These are phyloP conservation scores for Schrankia costaestrigalis DNA, from an alignment of 2,888 invertebrate genomes.

Conservation along the genomic window DNA sequence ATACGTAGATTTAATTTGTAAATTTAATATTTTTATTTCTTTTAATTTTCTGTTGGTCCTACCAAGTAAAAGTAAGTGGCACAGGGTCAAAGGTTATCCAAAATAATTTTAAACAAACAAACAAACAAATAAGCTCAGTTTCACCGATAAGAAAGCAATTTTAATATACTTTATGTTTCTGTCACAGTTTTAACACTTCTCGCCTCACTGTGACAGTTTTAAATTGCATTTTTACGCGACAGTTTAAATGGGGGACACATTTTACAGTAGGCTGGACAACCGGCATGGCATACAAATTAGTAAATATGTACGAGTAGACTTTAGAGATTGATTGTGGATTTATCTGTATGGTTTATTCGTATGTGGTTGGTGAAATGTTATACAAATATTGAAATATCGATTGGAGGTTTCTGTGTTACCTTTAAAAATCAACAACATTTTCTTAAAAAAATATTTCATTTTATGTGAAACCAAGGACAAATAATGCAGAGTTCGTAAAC, in stretches of 20 bases:
- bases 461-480: too few relatives aligned
- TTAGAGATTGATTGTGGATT: neutral
- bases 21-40: too few relatives aligned
- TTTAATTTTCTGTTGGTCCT: too few relatives aligned
- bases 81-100: slow-evolving; percentile 5
- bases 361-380: neutral
- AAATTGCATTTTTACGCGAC: slow-evolving; percentile 36
- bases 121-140: slow-evolving; percentile 4
- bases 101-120: slow-evolving; percentile 9
- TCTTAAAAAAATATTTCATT: too few relatives aligned
- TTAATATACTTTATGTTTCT: slow-evolving; percentile 24
- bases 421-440: too few relatives aligned
- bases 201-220: slow-evolving; percentile 29
- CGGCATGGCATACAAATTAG: slow-evolving; percentile 11
- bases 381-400: neutral
- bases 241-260: slow-evolving; percentile 21
- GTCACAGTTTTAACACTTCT: slow-evolving; percentile 25
- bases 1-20: too few relatives aligned
- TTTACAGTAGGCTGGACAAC: slow-evolving; percentile 8
- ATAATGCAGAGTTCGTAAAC: too few relatives aligned
- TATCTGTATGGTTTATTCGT: slow-evolving; percentile 1
- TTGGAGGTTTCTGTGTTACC: neutral
- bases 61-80: too few relatives aligned
- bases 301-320: slow-evolving; percentile 1
- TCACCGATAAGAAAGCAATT: slow-evolving; percentile 23